These are phyloP conservation scores for Pantherophis alleghaniensis DNA, from an alignment of 2,797 vertebrate genomes.

Conservation along the genomic window DNA sequence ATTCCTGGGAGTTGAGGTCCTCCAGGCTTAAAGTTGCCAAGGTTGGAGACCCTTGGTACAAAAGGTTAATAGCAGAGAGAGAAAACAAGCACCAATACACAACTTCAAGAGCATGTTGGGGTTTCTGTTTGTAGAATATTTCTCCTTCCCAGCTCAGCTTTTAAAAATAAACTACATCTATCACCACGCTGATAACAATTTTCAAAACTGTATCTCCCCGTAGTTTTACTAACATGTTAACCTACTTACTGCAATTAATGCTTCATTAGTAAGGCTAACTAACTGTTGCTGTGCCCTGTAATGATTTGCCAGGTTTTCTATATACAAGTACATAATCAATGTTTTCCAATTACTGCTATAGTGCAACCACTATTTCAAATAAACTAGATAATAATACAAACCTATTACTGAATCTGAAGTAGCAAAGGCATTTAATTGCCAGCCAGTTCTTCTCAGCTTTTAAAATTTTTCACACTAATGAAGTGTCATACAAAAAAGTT, in stretches of 20 bases:
- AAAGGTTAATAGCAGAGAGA: slow-evolving; percentile 36
- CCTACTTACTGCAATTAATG: slow-evolving; percentile 99
- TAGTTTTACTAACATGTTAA: slow-evolving; percentile 99
- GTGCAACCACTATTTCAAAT: slow-evolving; percentile 99
- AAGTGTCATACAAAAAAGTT: slow-evolving; percentile 99
- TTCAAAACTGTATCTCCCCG: slow-evolving; percentile 86
- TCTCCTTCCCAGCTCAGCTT: slow-evolving; percentile 53
- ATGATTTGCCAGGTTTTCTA: slow-evolving; percentile 99
- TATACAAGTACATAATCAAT: slow-evolving; percentile 99
- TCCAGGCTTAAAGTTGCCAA: too few species aligned
- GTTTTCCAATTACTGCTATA: slow-evolving; percentile 99
- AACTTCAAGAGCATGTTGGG: slow-evolving; percentile 46
- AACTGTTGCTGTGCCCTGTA: slow-evolving; percentile 98
- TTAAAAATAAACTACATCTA: slow-evolving; percentile 55
- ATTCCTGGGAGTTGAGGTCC: too few species aligned
- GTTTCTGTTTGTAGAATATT: slow-evolving; percentile 49
- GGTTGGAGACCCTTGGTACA: background rate
- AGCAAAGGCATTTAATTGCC: slow-evolving; percentile 99
- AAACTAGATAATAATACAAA: slow-evolving; percentile 99
- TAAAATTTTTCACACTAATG: slow-evolving; percentile 99
- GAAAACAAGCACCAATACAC: slow-evolving; percentile 42
- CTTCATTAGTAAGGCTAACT: slow-evolving; percentile 99
- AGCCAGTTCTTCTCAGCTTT: slow-evolving; percentile 96
- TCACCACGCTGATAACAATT: slow-evolving; percentile 66
- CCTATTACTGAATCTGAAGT: slow-evolving; percentile 97